Percentiles rank a stretch among this genome's conserved stretches.
These are phyloP conservation scores for Haliclona indistincta DNA, from an alignment of 37 sponge, comb jelly and placozoan species.

Conservation along the genomic window DNA sequence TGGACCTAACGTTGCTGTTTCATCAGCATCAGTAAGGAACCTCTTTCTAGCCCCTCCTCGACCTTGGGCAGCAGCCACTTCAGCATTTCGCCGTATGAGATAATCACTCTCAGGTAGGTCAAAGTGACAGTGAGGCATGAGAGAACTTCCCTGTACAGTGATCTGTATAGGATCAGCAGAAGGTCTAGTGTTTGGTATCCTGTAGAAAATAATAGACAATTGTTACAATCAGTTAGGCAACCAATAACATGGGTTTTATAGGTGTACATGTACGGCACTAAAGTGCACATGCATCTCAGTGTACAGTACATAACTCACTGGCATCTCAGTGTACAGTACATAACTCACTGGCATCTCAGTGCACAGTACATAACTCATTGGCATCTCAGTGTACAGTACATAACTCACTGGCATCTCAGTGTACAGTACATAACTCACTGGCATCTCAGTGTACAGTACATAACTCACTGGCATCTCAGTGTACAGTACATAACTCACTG, in stretches of 20 bases:
- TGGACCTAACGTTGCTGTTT: slow-evolving; percentile 14
- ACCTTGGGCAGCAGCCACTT: background rate
- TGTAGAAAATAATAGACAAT: slow-evolving; percentile 22
- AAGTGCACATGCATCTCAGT: background rate
- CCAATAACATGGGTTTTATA: background rate
- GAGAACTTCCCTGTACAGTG: slow-evolving; percentile 60
- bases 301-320: background rate
- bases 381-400: too few relatives aligned
- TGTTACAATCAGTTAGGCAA: too few relatives aligned
- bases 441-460: too few relatives aligned
- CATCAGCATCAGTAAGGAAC: slow-evolving; percentile 25
- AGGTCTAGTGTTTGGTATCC: slow-evolving; percentile 69
- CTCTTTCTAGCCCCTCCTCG: slow-evolving; percentile 15
- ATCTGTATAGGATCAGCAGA: slow-evolving; percentile 66
- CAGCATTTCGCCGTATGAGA: slow-evolving; percentile 27
- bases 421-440: too few relatives aligned
- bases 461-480: too few relatives aligned
- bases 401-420: too few relatives aligned
- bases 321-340: too few relatives aligned
- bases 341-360: too few relatives aligned
- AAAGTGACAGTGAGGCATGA: slow-evolving; percentile 99
- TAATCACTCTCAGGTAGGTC: slow-evolving; percentile 93
- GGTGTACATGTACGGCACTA: background rate
- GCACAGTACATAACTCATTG: too few relatives aligned
- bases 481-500: too few relatives aligned